These are phyloP conservation scores for Melanchra persicariae DNA, from an alignment of 2,888 invertebrate species.

Conservation along the genomic window DNA sequence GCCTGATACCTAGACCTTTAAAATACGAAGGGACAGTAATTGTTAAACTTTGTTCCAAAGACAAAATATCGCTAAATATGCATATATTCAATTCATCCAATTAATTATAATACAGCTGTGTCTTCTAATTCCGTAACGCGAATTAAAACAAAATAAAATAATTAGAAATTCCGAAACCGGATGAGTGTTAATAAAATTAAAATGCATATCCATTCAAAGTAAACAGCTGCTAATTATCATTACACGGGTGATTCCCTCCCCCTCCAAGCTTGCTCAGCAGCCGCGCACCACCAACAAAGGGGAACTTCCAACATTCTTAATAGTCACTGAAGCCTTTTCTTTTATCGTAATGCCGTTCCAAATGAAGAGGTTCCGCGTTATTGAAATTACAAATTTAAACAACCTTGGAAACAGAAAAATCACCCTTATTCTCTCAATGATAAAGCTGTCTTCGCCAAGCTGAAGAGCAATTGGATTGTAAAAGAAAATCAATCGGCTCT, in stretches of 20 bases:
- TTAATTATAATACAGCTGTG: neutral
- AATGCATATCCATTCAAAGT: slow-evolving; percentile 27
- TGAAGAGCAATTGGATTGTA: slow-evolving; percentile 75
- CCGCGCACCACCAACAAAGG: slow-evolving; percentile 62
- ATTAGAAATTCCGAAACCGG: neutral
- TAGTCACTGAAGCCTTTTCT: slow-evolving; percentile 82
- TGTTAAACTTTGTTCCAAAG: no score
- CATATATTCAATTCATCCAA: neutral
- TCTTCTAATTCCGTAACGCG: neutral
- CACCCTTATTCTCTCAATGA: slow-evolving; percentile 54
- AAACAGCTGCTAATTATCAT: slow-evolving; percentile 39
- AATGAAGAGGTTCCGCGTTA: slow-evolving; percentile 82
- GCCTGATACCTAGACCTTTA: no score
- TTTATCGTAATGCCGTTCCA: slow-evolving; percentile 83
- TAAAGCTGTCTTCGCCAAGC: slow-evolving; percentile 67
- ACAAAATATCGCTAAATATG: no score
- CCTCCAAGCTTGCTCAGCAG: slow-evolving; percentile 35
- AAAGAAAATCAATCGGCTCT: slow-evolving; percentile 85
- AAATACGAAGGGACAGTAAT: neutral
- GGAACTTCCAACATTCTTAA: slow-evolving; percentile 78
- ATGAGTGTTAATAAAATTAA: slow-evolving; percentile 7
- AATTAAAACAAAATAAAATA: neutral
- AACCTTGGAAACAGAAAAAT: slow-evolving; percentile 46
- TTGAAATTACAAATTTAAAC: slow-evolving; percentile 69
- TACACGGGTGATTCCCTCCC: slow-evolving; percentile 30